phyloP scores from a whole-genome alignment of 2,888 invertebrate species.

The Tridacna crocea region DNA sequence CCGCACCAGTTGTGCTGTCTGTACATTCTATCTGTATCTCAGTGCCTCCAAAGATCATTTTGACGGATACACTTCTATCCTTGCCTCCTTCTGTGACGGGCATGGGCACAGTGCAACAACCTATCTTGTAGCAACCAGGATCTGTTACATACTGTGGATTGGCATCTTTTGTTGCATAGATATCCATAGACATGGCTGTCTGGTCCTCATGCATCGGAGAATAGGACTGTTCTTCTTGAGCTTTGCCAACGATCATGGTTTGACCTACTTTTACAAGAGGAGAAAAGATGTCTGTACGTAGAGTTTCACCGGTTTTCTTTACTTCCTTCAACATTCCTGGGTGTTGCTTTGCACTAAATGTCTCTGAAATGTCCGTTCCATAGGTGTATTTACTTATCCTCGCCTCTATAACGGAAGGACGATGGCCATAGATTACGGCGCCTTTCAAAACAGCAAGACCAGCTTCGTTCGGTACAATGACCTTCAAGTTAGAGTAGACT shows the following conservation, averaged over 20 bases:
- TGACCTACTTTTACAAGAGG: conserved; percentile 40
- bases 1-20: conserved; percentile 24
- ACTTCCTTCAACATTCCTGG: conserved; percentile 38
- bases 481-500: conserved; percentile 42
- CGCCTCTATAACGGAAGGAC: conserved; percentile 45
- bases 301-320: conserved; percentile 23
- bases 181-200: conserved; percentile 14
- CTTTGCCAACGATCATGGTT: conserved; percentile 24
- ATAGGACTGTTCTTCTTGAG: conserved; percentile 28
- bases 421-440: conserved; percentile 63
- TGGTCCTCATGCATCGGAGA: conserved; percentile 16
- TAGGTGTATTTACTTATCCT: conserved; percentile 62
- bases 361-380: conserved; percentile 34
- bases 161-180: conserved; percentile 34
- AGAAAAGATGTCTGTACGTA: conserved; percentile 39
- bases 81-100: conserved; percentile 1
- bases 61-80: conserved; percentile 29
- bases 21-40: conserved; percentile 35
- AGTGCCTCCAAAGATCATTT: conserved; percentile 40
- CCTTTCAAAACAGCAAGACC: conserved; percentile 66
- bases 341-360: conserved; percentile 44
- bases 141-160: conserved; percentile 37
- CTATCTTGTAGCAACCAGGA: conserved; percentile 30
- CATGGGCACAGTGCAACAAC: conserved; percentile 29
- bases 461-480: conserved; percentile 61